Evolutionary conservation across 2,113 vertebrate species (phyloP).

Genomic region (Verasper variegatus): DNA sequence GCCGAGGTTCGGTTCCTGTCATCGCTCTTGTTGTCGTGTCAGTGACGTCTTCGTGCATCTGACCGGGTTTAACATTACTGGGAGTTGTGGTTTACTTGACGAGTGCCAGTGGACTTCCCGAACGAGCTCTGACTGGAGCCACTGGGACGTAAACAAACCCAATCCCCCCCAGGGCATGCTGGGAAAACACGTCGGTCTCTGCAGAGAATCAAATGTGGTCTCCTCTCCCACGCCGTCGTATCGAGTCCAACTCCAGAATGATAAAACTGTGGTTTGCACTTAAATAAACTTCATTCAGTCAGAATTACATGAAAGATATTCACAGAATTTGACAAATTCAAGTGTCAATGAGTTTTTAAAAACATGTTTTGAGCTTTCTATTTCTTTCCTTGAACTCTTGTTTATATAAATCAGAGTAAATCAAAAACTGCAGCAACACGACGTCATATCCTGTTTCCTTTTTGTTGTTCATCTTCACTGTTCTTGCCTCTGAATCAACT

Average conservation of each 20-base stretch:
- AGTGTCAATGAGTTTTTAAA: too few species aligned
- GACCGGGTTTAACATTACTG: constrained; percentile 5
- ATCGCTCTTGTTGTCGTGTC: background rate
- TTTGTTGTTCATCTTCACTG: too few species aligned
- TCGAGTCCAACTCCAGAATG: background rate
- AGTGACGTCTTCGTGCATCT: background rate
- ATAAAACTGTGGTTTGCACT: too few species aligned
- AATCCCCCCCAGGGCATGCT: constrained; percentile 41
- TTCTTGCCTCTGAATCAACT: too few species aligned
- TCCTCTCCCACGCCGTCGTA: constrained; percentile 33
- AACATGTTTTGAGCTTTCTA: background rate
- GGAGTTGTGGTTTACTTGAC: too few species aligned
- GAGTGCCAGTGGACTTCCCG: constrained; percentile 6
- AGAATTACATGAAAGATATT: too few species aligned
- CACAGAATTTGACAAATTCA: too few species aligned
- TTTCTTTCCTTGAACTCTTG: background rate
- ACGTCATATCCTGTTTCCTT: background rate
- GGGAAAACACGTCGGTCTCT: constrained; percentile 39
- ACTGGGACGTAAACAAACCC: constrained; percentile 28
- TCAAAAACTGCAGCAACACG: background rate
- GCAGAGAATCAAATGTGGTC: constrained; percentile 21
- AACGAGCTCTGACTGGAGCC: constrained; percentile 29
- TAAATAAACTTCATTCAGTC: too few species aligned
- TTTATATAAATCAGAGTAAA: too few species aligned
- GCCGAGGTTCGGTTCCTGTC: background rate